Conservation (phyloP, 2,113 vertebrate genomes). For the Calonectris borealis region DNA sequence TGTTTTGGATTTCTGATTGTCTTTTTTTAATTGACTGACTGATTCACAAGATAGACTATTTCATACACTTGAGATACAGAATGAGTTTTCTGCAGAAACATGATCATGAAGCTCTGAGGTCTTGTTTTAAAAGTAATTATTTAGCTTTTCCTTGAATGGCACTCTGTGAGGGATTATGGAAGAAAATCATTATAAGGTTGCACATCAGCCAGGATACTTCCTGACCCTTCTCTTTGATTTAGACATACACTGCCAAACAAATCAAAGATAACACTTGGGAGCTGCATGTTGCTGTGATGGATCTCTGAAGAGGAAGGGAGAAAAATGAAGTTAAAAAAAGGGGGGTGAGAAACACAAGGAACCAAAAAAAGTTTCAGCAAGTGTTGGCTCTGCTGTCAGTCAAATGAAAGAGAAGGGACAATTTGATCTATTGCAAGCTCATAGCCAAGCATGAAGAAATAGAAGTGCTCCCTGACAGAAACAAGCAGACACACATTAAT, state of each 20-base stretch:
- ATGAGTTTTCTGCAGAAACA: neutral
- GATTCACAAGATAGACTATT: neutral
- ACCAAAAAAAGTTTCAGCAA: neutral
- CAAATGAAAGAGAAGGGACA: slow-evolving; percentile 18
- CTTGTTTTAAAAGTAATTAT: slow-evolving; percentile 22
- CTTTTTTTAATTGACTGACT: neutral
- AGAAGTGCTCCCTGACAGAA: neutral
- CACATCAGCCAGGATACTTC: neutral
- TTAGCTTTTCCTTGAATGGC: neutral
- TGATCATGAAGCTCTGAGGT: neutral
- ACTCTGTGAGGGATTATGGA: neutral
- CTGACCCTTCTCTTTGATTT: slow-evolving; percentile 33
- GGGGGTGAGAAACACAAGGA: neutral
- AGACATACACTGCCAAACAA: slow-evolving; percentile 25
- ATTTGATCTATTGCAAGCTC: slow-evolving; percentile 16
- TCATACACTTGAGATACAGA: neutral
- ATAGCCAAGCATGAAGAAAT: neutral
- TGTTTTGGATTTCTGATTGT: neutral
- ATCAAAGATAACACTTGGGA: slow-evolving; percentile 39
- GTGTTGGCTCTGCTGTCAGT: slow-evolving; percentile 18
- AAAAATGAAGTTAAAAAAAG: slow-evolving; percentile 21
- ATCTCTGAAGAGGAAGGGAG: slow-evolving; percentile 25
- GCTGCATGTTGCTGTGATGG: neutral
- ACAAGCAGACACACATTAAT: neutral
- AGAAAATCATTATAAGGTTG: slow-evolving; percentile 31